Base-by-base conservation (phyloP, 2,888 invertebrate species). In the Tetranychus truncatus region DNA sequence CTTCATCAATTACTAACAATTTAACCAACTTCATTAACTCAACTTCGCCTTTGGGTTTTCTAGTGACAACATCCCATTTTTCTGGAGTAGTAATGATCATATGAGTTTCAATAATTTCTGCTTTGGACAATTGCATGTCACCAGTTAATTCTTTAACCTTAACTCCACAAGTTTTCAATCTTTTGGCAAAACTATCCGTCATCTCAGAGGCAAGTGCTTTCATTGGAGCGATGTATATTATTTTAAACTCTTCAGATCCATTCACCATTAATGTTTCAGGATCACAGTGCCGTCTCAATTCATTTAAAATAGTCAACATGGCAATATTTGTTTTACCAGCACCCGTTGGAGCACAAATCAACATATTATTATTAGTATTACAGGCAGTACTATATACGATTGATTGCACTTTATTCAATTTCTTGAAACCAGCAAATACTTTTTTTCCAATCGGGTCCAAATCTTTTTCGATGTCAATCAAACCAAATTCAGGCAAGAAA, bases 271-370 rank as follows among this genome's bases (percentile, higher is more conserved):
- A 44, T 45, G 72, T 75, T 9, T 45, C 65, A 44, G 44, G 71
- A 44, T 66, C 20, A n/a, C 75, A 75, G 65, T 76, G 44, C 45
- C 11, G 20, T 18, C 66, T 89, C 72, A 99, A 88, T 79, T 93
- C 91, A 82, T 95, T 91, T 0, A 95, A 87, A 34, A 99, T 90
- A 1, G 94, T 87, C 72, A 99, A 84, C 85, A 99, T 87, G 0
- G 99, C 99, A 75, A 99, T 92, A 82, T 99, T 99, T 0, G 99
- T 99, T 84, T 99, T 99, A 45, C 99, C 99, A 0, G 97, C 96
- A 6, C 99, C 99, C 0, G 99, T 99, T 0, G 99, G 99, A 0
- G 99, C 99, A 83, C 97, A 97, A 76, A 99, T 93, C 74, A 99
- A 84, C 80, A 99, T 86, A 83, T 99, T 99, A 82, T 99, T 95